Evolutionary conservation across 2,888 invertebrate genomes (phyloP).

Genomic region (Pilophorus perplexus): DNA sequence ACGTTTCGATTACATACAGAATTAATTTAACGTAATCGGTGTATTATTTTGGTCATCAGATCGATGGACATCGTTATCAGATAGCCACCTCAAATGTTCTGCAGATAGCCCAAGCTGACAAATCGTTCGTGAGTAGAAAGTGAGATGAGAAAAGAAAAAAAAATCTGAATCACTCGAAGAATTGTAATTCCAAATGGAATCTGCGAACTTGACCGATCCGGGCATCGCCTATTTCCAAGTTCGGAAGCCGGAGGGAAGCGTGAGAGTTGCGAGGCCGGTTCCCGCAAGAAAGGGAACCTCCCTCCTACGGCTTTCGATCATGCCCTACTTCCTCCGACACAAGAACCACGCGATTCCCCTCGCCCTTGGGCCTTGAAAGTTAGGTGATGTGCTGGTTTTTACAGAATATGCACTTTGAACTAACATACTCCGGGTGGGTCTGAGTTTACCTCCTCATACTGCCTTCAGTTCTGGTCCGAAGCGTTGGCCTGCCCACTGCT

Average conservation of each 20-base stretch:
- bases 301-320: conserved; percentile 7
- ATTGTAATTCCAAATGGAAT: not conserved
- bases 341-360: no score
- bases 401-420: no score
- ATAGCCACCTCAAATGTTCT: no score
- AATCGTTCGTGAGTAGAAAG: not conserved
- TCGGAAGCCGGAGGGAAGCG: not conserved
- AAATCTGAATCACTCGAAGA: not conserved
- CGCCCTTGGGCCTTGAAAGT: no score
- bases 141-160: not conserved
- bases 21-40: no score
- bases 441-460: no score
- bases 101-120: no score
- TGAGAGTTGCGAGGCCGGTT: conserved; percentile 27
- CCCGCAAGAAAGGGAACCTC: conserved; percentile 21
- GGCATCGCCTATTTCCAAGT: conserved; percentile 6
- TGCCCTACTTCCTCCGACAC: conserved; percentile 15
- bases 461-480: no score
- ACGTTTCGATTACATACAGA: no score
- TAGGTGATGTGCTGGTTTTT: no score
- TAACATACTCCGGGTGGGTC: no score
- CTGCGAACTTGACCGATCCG: conserved; percentile 5
- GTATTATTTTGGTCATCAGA: not conserved
- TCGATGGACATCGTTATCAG: not conserved
- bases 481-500: no score